Evolutionary conservation across 2,888 invertebrate species (phyloP).

Genomic region (Limnephilus rhombicus): DNA sequence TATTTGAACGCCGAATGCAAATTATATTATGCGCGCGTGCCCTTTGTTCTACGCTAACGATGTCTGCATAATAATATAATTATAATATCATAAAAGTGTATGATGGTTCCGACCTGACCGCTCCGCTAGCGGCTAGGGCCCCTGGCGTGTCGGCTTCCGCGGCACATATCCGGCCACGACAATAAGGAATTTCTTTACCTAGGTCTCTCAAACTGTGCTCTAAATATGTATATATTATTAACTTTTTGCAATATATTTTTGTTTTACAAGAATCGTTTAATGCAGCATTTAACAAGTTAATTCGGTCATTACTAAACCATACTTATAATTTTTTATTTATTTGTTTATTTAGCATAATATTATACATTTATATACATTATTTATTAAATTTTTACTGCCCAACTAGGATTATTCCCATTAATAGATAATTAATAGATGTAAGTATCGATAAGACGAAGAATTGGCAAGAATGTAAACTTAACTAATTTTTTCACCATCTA

Average conservation of each 20-base stretch:
- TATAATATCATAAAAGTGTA: background rate
- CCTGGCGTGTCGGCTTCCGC: constrained; percentile 11
- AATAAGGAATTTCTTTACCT: background rate
- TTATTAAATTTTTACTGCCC: too few relatives aligned
- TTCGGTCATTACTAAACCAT: background rate
- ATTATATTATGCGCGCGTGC: background rate
- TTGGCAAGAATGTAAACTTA: background rate
- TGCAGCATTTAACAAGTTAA: background rate
- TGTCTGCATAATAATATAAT: background rate
- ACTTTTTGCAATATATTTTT: too few relatives aligned
- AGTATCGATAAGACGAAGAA: background rate
- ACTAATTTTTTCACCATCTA: background rate
- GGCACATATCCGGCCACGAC: constrained; percentile 17
- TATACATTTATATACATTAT: too few relatives aligned
- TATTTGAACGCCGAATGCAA: background rate
- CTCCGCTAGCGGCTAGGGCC: background rate
- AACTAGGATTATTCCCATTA: too few relatives aligned
- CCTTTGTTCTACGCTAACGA: background rate
- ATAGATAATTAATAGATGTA: background rate
- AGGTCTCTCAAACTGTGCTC: background rate
- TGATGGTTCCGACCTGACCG: background rate
- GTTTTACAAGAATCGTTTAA: background rate
- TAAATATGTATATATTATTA: background rate
- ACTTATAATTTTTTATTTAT: too few relatives aligned
- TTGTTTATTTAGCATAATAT: too few relatives aligned